These are phyloP conservation scores for Halichoeres trimaculatus DNA, from an alignment of 2,113 vertebrate genomes.

Conservation along the genomic window DNA sequence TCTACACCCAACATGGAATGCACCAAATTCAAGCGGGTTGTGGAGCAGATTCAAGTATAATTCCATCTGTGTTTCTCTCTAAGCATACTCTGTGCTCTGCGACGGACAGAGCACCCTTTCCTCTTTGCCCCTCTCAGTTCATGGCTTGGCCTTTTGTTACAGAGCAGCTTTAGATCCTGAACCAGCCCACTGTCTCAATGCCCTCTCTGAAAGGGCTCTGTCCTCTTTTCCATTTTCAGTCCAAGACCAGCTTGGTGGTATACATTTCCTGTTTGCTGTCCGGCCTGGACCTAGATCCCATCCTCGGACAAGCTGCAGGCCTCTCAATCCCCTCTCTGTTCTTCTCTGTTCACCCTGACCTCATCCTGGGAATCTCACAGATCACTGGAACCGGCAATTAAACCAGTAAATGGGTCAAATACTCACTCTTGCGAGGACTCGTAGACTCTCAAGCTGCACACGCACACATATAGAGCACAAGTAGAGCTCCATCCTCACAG, in stretches of 20 bases:
- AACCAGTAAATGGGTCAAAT: slow-evolving; percentile 47
- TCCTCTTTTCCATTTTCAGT: slow-evolving; percentile 49
- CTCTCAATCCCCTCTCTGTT: slow-evolving; percentile 63
- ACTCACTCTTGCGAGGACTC: slow-evolving; percentile 32
- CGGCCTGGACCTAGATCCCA: slow-evolving; percentile 41
- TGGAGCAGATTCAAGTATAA: slow-evolving; percentile 1
- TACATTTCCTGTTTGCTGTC: slow-evolving; percentile 52
- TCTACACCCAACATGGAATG: slow-evolving; percentile 12
- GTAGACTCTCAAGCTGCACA: background rate
- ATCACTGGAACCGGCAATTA: slow-evolving; percentile 53
- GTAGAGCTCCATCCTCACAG: background rate
- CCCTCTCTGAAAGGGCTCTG: slow-evolving; percentile 61
- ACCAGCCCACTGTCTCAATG: slow-evolving; percentile 58
- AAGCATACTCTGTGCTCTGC: slow-evolving; percentile 19
- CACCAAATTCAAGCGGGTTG: background rate
- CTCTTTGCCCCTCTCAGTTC: slow-evolving; percentile 55
- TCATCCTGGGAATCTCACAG: slow-evolving; percentile 36
- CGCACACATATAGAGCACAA: background rate
- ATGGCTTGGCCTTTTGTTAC: slow-evolving; percentile 56
- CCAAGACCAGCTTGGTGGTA: slow-evolving; percentile 34
- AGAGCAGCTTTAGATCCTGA: slow-evolving; percentile 51
- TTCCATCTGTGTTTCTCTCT: slow-evolving; percentile 20
- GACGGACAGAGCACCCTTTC: slow-evolving; percentile 43
- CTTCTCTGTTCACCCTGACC: slow-evolving; percentile 44
- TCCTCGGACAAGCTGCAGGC: slow-evolving; percentile 4